These are phyloP conservation scores for Gymnodraco acuticeps DNA, from an alignment of 2,797 vertebrate species.

Conservation along the genomic window DNA sequence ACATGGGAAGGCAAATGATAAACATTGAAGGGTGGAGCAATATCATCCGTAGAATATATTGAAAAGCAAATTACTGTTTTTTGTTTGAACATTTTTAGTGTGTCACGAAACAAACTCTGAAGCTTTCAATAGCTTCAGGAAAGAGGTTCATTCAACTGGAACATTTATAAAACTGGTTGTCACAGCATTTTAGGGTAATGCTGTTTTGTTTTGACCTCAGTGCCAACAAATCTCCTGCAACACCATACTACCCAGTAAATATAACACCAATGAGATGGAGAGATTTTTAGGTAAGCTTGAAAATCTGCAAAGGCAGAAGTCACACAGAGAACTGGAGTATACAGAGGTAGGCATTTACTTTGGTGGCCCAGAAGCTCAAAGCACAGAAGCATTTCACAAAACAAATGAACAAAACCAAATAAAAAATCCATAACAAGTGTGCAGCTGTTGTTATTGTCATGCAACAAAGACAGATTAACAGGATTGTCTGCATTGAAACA, in stretches of 20 bases:
- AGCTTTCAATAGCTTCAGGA: not conserved
- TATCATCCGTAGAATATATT: not conserved
- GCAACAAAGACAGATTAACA: not conserved
- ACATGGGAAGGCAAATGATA: not conserved
- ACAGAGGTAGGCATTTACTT: not conserved
- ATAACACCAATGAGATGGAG: not conserved
- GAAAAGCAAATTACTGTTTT: not conserved
- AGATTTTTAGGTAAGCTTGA: conserved; percentile 3
- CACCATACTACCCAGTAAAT: not conserved
- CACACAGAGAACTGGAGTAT: not conserved
- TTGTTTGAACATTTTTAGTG: not conserved
- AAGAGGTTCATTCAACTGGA: not conserved
- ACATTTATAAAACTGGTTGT: conserved; percentile 4
- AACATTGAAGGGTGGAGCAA: not conserved
- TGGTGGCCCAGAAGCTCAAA: not conserved
- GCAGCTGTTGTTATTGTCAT: not conserved
- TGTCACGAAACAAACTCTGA: not conserved
- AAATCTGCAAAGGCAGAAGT: not conserved
- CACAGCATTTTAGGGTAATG: not conserved
- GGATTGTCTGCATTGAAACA: not conserved
- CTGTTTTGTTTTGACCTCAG: not conserved
- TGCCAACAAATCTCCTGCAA: not conserved
- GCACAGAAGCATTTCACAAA: not conserved
- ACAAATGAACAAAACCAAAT: not conserved
- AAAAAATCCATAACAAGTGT: not conserved